phyloP scores from a whole-genome alignment of 1,140 invertebrate species.

The Microvelia longipes region DNA sequence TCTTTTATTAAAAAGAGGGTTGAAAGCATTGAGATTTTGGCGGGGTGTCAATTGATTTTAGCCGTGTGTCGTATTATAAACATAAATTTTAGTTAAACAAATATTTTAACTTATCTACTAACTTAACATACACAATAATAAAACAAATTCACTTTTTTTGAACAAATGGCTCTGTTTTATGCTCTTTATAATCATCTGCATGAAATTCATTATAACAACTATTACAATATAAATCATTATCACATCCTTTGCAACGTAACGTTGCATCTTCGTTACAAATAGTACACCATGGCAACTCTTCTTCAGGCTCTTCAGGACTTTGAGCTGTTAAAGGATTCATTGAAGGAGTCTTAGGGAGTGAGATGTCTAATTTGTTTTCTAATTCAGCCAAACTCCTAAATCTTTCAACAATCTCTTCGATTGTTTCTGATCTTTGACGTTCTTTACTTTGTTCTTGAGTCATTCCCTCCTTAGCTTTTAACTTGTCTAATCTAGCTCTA shows the following conservation, averaged over 20 bases:
- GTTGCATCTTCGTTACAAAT: constrained; percentile 60
- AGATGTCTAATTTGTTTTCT: not conserved
- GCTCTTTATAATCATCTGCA: not conserved
- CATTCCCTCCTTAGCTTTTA: not conserved
- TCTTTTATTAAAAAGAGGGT: too few relatives aligned
- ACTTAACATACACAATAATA: too few relatives aligned
- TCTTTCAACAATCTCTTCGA: not conserved
- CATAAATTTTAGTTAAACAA: too few relatives aligned
- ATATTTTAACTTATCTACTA: too few relatives aligned
- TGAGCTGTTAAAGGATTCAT: not conserved
- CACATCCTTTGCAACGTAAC: constrained; percentile 49
- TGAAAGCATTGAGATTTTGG: too few relatives aligned
- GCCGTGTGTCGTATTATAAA: too few relatives aligned
- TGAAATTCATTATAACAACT: constrained; percentile 43
- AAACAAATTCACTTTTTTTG: too few relatives aligned
- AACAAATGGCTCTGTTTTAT: not conserved
- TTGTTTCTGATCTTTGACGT: not conserved
- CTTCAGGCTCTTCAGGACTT: not conserved
- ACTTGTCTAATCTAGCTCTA: not conserved
- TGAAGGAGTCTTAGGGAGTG: not conserved
- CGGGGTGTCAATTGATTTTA: too few relatives aligned
- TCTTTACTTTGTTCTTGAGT: not conserved
- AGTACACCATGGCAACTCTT: constrained; percentile 40
- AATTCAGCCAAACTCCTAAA: not conserved
- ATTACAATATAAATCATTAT: constrained; percentile 51